Evolutionary conservation across 1,140 invertebrate genomes (phyloP), one percentile per base, ranked within the genome.

Genomic region (Zeugodacus cucurbitae): DNA sequence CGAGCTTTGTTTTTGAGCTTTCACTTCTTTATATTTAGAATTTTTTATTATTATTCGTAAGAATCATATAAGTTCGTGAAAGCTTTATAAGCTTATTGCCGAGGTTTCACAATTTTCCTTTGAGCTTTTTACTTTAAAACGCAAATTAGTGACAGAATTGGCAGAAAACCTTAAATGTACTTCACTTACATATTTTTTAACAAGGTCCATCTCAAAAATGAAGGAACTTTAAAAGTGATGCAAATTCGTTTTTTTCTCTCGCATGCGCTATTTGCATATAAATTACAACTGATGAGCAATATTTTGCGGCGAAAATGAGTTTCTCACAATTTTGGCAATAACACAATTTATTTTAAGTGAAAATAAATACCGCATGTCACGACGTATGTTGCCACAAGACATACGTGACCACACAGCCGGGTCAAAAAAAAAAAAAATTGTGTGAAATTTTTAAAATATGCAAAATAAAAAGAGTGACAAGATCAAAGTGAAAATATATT

Each of bases 401-500:
- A 82, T 26, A 48, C 44, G 41, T 26, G 74, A 11, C 26, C 41
- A 82, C 10, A 74, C 14, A 37, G n/a, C 17, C 2, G 8, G 34
- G 34, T 32, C 2, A 34, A 29, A 67, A 34, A 32, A 37, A n/a
- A n/a, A n/a, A n/a, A n/a, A n/a, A n/a, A n/a, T n/a, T 8, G 17
- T 1, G 10, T 54, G 20, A 54, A 54, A 37, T 74, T 41, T 14
- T 41, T 34, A 74, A 74, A 41, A 74, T 37, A 74, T 74, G 64
- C 64, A 41, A 74, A 62, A 41, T 1, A 6, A 22, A 6, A 29
- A 82, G 44, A 82, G 22, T 41, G 41, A 29, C 74, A 20, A 82
- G 74, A 82, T 82, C 74, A 82, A 82, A 82, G 74, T 8, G 41
- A 82, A 54, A 74, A 82, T 29, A 8, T 41, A 82, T 54, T 74